Base-by-base conservation (phyloP, 1,140 invertebrate species). In the Onthophagus taurus region DNA sequence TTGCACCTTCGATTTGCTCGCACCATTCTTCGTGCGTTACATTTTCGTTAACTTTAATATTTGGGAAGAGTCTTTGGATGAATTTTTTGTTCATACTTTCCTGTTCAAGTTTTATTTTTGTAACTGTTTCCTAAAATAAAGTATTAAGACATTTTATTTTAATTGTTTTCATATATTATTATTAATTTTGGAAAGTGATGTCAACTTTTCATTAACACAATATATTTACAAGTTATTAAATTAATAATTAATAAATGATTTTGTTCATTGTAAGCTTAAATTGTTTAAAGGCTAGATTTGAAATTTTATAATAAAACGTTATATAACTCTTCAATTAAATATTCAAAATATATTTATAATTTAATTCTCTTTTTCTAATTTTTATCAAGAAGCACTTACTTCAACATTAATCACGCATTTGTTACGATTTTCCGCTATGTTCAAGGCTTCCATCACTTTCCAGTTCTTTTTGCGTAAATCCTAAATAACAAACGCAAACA, bases 401-500 rank as follows among this genome's bases (percentile, higher is more conserved):
- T 53, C 44, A 21, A 46, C 18, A 37, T 49, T 45, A 30, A 42
- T 18, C 35, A 39, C 39, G n/a, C 37, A 20, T 54, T 54, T 52
- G 36, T 45, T 53, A 34, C 51, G 55, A 43, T 35, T 55, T 57
- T 63, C 60, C 51, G 81, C 77, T 49, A 72, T 75, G 68, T 82
- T 77, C 72, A 86, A 77, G 65, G 83, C 83, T 71, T 86, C 83
- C 80, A 86, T 82, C 68, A 83, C 78, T 77, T 85, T 86, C 82
- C 82, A 87, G 71, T 87, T 87, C 75, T 83, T 85, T 72, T 72
- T 76, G 70, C 83, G 76, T 65, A 88, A 77, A 60, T 86, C 85
- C 83, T 85, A 68, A 55, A 66, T 57, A 31, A 37, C 16, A 8
- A 18, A 47, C 16, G 31, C 38, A 21, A 45, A 24, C 33, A 45